Base-by-base conservation (phyloP, 2,888 invertebrate species). In the Acleris literana region DNA sequence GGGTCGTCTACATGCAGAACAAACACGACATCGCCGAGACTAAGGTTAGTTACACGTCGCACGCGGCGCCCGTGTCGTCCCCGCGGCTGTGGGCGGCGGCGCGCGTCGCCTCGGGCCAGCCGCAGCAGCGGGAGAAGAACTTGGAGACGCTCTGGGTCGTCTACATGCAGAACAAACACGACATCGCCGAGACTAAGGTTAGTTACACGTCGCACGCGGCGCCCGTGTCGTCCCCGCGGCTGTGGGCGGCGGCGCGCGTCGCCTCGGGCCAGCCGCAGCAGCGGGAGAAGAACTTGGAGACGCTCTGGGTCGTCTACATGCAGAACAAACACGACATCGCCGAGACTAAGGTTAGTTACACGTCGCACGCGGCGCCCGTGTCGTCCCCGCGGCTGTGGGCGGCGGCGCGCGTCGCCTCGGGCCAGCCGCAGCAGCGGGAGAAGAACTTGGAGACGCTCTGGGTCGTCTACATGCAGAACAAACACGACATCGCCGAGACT, bases 101-200 rank as follows among this genome's bases (percentile, higher is more conserved):
- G 1, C 85, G 82, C 68, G 76, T 75, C 2, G 84, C 84, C 2
- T 70, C 84, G 1, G 78, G 79, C 25, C 77, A 81, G 43, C 25
- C 79, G 72, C 80, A 16, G 6, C 46, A 46, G 57, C 84, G 81
- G 63, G 84, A 90, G 20, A 89, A 84, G 77, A 93, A 89, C 77
- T 86, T 93, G 79, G 99, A 97, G 93, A 97, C 95, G 76, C 95
- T 98, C 2, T 99, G 99, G 93, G 99, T 99, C 46, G 98, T 99
- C 46, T 96, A 97, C 81, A 94, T 98, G 79, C 96, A 96, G 79
- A 98, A 97, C 85, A 96, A 95, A 81, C 96, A 96, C 81, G 94
- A 95, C 70, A 95, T 98, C 74, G 96, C 95, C 39, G 93, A 94
- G 33, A 94, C 97, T 13, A 93, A n/a, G n/a, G n/a, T n/a, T n/a